phyloP scores from a whole-genome alignment of 2,113 vertebrate genomes.

The Myodes glareolus region DNA sequence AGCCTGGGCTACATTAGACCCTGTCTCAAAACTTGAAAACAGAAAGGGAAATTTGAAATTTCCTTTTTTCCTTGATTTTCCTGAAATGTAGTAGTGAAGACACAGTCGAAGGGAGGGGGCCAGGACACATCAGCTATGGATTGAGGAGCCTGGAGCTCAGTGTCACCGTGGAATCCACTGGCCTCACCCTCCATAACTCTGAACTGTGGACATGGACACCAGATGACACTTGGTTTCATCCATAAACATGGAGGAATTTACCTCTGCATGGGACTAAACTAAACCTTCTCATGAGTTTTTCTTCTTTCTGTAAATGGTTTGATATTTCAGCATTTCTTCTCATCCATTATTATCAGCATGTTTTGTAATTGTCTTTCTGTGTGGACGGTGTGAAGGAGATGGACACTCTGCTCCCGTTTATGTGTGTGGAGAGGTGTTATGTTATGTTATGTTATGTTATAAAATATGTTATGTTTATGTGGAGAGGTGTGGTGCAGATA shows the following conservation, averaged over 20 bases:
- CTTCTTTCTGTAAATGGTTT: constrained; percentile 24
- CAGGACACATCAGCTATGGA: neutral
- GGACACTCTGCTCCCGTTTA: neutral
- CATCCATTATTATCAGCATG: too few species aligned
- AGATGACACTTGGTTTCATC: neutral
- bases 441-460: too few species aligned
- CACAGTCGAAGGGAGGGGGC: neutral
- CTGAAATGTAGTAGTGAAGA: neutral
- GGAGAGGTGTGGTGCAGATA: too few species aligned
- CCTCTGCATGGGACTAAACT: neutral
- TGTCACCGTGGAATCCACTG: neutral
- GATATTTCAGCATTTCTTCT: neutral
- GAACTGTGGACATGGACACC: neutral
- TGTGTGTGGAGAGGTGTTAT: too few species aligned
- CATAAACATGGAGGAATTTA: neutral
- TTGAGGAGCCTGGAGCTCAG: neutral
- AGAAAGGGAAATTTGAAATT: neutral
- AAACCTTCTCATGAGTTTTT: neutral
- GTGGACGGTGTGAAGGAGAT: neutral
- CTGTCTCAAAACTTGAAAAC: neutral
- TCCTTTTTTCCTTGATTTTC: neutral
- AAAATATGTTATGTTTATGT: too few species aligned
- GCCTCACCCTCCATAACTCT: neutral
- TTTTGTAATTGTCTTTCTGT: neutral
- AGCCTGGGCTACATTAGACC: neutral